phyloP scores from a whole-genome alignment of 2,797 vertebrate species.

The Tangara arthus region DNA sequence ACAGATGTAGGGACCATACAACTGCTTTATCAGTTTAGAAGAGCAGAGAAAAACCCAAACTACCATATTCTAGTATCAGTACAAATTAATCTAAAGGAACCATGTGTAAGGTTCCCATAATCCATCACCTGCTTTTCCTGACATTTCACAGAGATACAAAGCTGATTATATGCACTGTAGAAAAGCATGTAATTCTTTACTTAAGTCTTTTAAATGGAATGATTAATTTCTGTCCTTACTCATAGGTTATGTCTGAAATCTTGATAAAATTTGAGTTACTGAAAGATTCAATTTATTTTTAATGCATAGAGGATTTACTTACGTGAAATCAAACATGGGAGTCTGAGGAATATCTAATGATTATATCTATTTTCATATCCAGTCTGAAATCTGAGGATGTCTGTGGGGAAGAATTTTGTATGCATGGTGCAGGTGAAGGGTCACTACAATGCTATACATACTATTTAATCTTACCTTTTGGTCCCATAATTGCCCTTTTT shows the following conservation, averaged over 20 bases:
- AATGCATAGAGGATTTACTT: neutral
- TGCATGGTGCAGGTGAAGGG: neutral
- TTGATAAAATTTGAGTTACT: neutral
- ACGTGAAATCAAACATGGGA: neutral
- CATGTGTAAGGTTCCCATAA: neutral
- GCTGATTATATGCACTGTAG: neutral
- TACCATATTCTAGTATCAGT: neutral
- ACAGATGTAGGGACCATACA: neutral
- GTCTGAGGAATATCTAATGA: neutral
- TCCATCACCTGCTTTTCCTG: neutral
- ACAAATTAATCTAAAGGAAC: neutral
- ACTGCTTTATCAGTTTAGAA: neutral
- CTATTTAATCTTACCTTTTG: neutral
- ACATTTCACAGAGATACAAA: neutral
- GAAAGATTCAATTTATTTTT: neutral
- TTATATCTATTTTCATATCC: neutral
- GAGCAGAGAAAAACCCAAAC: accelerated
- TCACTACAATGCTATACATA: neutral
- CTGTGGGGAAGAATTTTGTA: neutral
- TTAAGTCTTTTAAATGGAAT: neutral
- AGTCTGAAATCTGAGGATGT: neutral
- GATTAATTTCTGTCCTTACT: neutral
- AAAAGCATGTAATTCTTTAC: neutral
- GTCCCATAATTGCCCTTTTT: neutral
- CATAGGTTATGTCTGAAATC: neutral